Evolutionary conservation across 2,797 vertebrate genomes (phyloP).

Genomic region (Tragopan temminckii): DNA sequence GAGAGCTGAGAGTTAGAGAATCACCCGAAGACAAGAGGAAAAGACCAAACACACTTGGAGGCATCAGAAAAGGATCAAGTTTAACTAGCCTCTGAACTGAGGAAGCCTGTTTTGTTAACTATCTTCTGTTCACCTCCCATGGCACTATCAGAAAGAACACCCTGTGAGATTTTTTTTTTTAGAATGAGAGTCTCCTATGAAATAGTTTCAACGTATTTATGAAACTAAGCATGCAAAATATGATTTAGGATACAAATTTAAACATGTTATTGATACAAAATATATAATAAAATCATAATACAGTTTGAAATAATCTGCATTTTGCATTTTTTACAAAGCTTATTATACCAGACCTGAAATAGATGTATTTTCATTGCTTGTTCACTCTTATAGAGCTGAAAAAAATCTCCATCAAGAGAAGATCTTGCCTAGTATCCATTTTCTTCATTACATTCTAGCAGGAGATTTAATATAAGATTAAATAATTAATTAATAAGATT

Average conservation of each 20-base stretch:
- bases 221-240: constrained; percentile 12
- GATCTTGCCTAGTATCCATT: not conserved
- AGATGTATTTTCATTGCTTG: not conserved
- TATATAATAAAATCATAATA: constrained; percentile 18
- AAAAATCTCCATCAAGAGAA: not conserved
- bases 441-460: not conserved
- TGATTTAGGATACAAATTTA: not conserved
- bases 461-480: constrained; percentile 32
- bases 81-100: not conserved
- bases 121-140: not conserved
- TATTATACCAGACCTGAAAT: not conserved
- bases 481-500: not conserved
- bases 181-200: not conserved
- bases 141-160: not conserved
- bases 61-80: not conserved
- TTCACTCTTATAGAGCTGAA: not conserved
- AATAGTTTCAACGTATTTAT: not conserved
- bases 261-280: constrained; percentile 12
- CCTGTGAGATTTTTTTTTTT: not conserved
- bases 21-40: not conserved
- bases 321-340: not conserved
- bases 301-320: not conserved
- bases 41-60: not conserved
- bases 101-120: not conserved
- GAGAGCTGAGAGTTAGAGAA: not conserved